Conservation (phyloP, 2,888 invertebrate genomes). For the Phania funesta region DNA sequence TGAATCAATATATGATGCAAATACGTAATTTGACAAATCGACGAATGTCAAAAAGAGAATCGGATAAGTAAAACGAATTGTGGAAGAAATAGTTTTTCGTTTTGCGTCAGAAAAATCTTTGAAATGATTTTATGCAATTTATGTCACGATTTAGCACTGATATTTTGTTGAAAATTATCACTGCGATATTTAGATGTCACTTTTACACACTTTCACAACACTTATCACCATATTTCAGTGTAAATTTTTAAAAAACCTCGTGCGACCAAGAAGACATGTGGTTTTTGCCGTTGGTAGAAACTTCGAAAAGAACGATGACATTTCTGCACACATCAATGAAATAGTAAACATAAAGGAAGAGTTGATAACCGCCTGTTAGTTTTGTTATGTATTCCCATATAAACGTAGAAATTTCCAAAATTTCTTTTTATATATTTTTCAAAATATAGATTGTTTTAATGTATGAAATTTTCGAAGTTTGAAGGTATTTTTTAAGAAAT, state of each 20-base stretch:
- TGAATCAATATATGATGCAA: constrained; percentile 48
- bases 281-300: constrained; percentile 85
- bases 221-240: constrained; percentile 76
- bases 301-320: constrained; percentile 81
- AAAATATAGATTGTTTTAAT: too few species aligned
- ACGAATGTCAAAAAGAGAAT: constrained; percentile 66
- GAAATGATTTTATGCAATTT: constrained; percentile 61
- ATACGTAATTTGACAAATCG: constrained; percentile 68
- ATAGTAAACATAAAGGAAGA: constrained; percentile 22
- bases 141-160: constrained; percentile 71
- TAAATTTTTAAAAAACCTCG: constrained; percentile 76
- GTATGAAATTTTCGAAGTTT: too few species aligned
- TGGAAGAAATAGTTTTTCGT: constrained; percentile 51
- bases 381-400: background rate
- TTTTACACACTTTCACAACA: constrained; percentile 75
- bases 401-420: background rate
- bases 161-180: constrained; percentile 72
- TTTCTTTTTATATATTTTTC: too few species aligned
- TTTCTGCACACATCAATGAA: constrained; percentile 56
- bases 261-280: constrained; percentile 83
- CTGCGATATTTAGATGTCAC: constrained; percentile 71
- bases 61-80: constrained; percentile 54
- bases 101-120: constrained; percentile 68
- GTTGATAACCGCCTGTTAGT: constrained; percentile 50
- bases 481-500: too few species aligned